Evolutionary conservation across 2,888 invertebrate genomes (phyloP), one percentile per base, ranked within the genome.

Genomic region (Eupeodes latifasciatus): DNA sequence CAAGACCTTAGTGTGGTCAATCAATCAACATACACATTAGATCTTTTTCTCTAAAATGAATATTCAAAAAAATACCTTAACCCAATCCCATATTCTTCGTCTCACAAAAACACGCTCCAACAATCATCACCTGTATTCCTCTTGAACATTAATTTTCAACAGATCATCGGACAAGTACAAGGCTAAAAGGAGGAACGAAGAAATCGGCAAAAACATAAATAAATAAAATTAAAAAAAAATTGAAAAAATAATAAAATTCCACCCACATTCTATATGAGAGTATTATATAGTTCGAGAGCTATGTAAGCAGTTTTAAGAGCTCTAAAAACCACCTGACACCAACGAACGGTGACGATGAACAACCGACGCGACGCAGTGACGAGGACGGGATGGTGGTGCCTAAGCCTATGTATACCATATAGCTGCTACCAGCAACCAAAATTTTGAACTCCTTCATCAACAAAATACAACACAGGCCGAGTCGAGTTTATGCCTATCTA

Each of bases 241-340:
- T 27, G 27, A 27, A 27, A 74, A 12, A 78, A 77, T 74, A 78
- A 81, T 81, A 78, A 88, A 88, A 88, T 88, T 88, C 88, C 88
- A 88, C 88, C 88, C 88, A 88, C 88, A 88, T 81, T 59, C 67
- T 51, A 16, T 51, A 14, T 69, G 19, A 16, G 14, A 59, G 57
- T 19, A 67, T 71, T 55, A 16, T 27, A 1, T 27, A 40, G 44
- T 83, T 55, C 49, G 71, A 88, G 81, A 76, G 71, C 55, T 69
- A 71, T 83, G 51, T 64, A 27, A 61, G 83, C 67, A 72, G 67
- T 87, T 87, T 80, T 67, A 72, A 80, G 81, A 80, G 74, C 77
- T 72, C 62, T 66, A 77, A n/a, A 84, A 84, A 87, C 84, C 88
- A 88, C 88, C 88, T 88, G 88, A 88, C 85, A 77, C 74, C 64